Evolutionary conservation across 2,113 vertebrate species (phyloP).

Genomic region (Ammodytes marinus): DNA sequence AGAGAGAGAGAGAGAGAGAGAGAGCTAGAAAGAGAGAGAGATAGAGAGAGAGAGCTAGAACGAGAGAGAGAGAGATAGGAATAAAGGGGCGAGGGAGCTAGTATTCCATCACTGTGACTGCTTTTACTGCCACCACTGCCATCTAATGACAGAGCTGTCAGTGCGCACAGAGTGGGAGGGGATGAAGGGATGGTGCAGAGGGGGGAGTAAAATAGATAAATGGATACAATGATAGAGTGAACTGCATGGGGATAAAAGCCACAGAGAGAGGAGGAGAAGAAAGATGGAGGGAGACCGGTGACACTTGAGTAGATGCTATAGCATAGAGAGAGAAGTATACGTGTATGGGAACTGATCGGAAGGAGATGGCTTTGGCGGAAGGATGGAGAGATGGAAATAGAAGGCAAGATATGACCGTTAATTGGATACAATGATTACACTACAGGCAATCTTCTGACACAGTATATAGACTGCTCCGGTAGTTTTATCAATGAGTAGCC

Average conservation of each 20-base stretch:
- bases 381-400: conserved; percentile 41
- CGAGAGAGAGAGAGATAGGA: conserved; percentile 35
- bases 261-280: conserved; percentile 65
- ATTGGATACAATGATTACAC: conserved; percentile 74
- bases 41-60: conserved; percentile 42
- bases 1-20: conserved; percentile 42
- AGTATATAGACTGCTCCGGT: conserved; percentile 50
- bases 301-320: conserved; percentile 50
- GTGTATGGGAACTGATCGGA: conserved; percentile 67
- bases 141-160: conserved; percentile 85
- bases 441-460: conserved; percentile 65
- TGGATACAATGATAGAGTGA: conserved; percentile 79
- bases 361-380: conserved; percentile 54
- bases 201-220: conserved; percentile 79
- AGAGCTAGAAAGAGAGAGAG: conserved; percentile 39
- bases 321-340: conserved; percentile 56
- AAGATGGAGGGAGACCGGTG: conserved; percentile 55
- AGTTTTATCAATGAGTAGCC: conserved; percentile 44
- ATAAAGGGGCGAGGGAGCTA: conserved; percentile 61
- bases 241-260: conserved; percentile 66
- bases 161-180: conserved; percentile 71
- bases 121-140: conserved; percentile 79
- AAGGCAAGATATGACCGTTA: conserved; percentile 62
- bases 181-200: conserved; percentile 67
- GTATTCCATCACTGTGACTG: conserved; percentile 81